Conservation (phyloP, 2,797 vertebrate species). For the Eidolon dupreanum region DNA sequence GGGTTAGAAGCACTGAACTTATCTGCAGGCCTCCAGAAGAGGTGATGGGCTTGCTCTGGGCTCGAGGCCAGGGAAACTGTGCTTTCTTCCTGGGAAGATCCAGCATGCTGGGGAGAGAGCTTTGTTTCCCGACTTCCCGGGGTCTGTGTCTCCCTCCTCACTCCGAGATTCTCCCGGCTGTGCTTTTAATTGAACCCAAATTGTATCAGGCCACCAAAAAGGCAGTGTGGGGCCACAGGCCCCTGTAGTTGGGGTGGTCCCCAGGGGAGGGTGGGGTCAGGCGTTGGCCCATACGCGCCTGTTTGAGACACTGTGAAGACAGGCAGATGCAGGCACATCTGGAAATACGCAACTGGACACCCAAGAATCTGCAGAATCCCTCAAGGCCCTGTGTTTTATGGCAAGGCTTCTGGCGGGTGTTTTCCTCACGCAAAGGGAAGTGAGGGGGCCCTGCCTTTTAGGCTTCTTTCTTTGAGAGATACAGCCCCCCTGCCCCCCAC, state of each 20-base stretch:
- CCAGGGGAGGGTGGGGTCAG: not conserved
- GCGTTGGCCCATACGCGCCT: not conserved
- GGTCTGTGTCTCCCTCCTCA: not conserved
- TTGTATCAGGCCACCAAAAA: constrained; percentile 34
- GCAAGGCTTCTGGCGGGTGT: constrained; percentile 52
- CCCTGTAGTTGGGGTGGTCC: constrained; percentile 38
- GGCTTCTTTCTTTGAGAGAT: not conserved
- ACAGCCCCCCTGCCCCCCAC: not conserved
- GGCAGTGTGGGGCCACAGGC: not conserved
- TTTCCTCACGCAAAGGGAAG: constrained; percentile 57
- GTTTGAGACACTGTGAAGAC: constrained; percentile 58
- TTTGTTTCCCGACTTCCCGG: not conserved
- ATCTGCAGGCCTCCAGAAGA: not conserved
- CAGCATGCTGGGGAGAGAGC: not conserved
- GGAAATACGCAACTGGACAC: constrained; percentile 70
- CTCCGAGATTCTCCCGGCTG: not conserved
- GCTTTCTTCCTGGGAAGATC: constrained; percentile 24
- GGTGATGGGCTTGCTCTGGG: not conserved
- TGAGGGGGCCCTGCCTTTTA: constrained; percentile 40
- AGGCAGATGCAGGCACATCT: constrained; percentile 71
- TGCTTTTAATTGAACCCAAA: constrained; percentile 63
- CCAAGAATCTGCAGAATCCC: constrained; percentile 53
- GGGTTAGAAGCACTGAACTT: not conserved
- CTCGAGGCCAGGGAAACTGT: not conserved
- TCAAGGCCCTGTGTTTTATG: constrained; percentile 58